Base-by-base conservation (phyloP, 2,888 invertebrate genomes). In the Hirtodrosophila histrioides region DNA sequence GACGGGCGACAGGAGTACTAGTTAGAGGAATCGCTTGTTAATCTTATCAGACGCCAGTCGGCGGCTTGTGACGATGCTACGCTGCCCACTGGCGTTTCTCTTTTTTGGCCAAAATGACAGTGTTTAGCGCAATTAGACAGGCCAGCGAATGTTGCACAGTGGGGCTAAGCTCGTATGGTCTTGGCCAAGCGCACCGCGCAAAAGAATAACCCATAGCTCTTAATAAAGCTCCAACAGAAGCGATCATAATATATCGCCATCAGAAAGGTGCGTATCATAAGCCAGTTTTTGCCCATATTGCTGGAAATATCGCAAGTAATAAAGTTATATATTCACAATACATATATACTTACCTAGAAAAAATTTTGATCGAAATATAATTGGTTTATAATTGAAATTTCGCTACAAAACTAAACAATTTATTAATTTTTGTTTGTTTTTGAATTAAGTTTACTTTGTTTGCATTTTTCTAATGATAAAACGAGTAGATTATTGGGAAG, bases 121-220 rank as follows among this genome's bases (percentile, higher is more conserved):
- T 76, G 72, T 69, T 75, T 72, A 76, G 69, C 76, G 75, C 75
- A 75, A 75, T 75, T 75, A 75, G 76, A 75, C 68, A 61, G 56
- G 54, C 58, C 50, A 58, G 46, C 55, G 57, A 53, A 40, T 63
- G 53, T 54, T 51, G 54, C 57, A 72, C 76, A 75, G 73, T 73
- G 76, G 40, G 9, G 9, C 45, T 48, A 57, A 54, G n/a, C 17
- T 17, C 17, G 17, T 17, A 17, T 17, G 17, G 40, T 8, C 27
- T 41, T 40, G 0, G 35, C 27, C 24, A 74, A 4, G 12, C 69
- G 44, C 2, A 72, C 45, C 7, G 69, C 45, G 17, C 50, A 3
- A n/a, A 54, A 39, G 35, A 75, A 75, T 4, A 71, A 12, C 8
- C 41, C 40, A n/a, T 75, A 71, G 33, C 61, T 64, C 29, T 75